These are phyloP conservation scores for Thamnaconus septentrionalis DNA, from an alignment of 2,113 vertebrate genomes.

Conservation along the genomic window DNA sequence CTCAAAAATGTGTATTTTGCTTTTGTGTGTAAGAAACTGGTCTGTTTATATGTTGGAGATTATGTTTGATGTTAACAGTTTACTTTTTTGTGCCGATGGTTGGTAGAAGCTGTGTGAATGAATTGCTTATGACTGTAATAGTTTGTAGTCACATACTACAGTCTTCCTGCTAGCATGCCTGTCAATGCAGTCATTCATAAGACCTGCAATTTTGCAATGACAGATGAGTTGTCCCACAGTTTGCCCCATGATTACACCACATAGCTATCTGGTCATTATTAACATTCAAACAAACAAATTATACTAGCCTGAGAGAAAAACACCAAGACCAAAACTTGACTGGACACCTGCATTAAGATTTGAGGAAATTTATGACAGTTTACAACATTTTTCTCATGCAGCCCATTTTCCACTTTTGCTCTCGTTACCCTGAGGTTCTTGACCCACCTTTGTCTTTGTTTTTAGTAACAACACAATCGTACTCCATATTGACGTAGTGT, in stretches of 20 bases:
- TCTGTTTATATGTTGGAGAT: no score
- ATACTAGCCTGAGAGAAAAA: slow-evolving; percentile 23
- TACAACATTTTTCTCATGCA: no score
- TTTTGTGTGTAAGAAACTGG: no score
- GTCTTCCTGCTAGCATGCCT: neutral
- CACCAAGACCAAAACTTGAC: slow-evolving; percentile 1
- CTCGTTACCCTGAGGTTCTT: neutral
- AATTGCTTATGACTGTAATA: no score
- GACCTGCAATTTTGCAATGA: neutral
- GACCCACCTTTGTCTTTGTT: neutral
- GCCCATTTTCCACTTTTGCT: no score
- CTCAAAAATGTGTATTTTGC: no score
- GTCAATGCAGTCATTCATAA: neutral
- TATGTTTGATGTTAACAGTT: no score
- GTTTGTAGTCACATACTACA: no score
- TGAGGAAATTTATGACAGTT: no score
- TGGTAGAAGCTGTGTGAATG: no score
- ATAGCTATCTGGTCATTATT: slow-evolving; percentile 3
- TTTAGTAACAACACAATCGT: slow-evolving; percentile 24
- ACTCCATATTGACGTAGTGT: slow-evolving; percentile 19
- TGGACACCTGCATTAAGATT: no score
- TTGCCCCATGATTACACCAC: neutral
- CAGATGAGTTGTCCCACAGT: neutral
- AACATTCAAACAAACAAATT: slow-evolving; percentile 8
- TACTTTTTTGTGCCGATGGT: no score